phyloP scores from a whole-genome alignment of 2,113 vertebrate genomes.

The Pipa parva region DNA sequence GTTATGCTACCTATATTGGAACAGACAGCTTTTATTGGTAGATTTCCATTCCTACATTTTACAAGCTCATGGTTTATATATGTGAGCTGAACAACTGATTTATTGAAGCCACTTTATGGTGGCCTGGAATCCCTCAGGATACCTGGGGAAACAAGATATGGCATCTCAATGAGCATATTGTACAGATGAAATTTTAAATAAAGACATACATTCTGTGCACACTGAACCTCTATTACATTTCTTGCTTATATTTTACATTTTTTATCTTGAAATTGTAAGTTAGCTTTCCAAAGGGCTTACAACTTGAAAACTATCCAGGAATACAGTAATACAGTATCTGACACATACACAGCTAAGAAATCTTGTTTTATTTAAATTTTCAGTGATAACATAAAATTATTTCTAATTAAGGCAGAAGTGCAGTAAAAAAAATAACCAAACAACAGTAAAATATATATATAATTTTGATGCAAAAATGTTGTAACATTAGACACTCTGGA shows the following conservation, averaged over 20 bases:
- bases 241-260: not conserved
- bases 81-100: slow-evolving; percentile 32
- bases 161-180: slow-evolving; percentile 7
- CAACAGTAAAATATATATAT: too few species aligned
- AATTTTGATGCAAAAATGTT: too few species aligned
- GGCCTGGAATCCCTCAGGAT: slow-evolving; percentile 14
- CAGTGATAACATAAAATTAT: too few species aligned
- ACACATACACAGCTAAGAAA: too few species aligned
- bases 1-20: slow-evolving; percentile 29
- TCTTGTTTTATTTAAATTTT: too few species aligned
- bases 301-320: slow-evolving; percentile 14
- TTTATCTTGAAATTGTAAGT: not conserved
- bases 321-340: too few species aligned
- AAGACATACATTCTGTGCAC: not conserved
- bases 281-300: slow-evolving; percentile 13
- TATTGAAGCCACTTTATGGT: slow-evolving; percentile 31
- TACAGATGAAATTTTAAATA: not conserved
- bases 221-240: not conserved
- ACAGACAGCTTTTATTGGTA: slow-evolving; percentile 21
- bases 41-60: slow-evolving; percentile 32
- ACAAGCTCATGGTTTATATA: slow-evolving; percentile 38
- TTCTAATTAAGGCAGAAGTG: too few species aligned
- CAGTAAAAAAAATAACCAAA: too few species aligned
- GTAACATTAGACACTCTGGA: too few species aligned
- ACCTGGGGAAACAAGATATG: slow-evolving; percentile 18